phyloP scores from a whole-genome alignment of 64 coral and sea anemone genomes.

The Orbicella faveolata region DNA sequence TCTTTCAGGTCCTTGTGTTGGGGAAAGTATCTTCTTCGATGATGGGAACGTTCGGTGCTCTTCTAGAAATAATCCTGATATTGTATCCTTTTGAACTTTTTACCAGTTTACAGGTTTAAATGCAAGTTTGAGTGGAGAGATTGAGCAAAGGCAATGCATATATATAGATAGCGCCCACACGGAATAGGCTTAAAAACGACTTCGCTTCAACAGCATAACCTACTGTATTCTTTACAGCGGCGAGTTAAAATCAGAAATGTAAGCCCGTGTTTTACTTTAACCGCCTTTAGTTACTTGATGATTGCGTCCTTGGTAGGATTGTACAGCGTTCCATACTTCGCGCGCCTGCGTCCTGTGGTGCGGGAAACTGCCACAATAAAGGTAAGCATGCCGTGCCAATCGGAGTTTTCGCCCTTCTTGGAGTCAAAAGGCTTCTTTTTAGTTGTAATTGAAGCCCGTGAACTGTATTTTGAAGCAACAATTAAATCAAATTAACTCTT shows the following conservation, averaged over 20 bases:
- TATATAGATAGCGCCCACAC: too few species aligned
- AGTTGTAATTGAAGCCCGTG: too few species aligned
- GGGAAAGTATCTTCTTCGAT: conserved; percentile 93
- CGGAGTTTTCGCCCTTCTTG: too few species aligned
- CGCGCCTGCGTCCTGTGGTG: conserved; percentile 64
- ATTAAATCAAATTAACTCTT: too few species aligned
- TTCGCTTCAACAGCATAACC: neutral
- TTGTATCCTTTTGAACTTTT: conserved; percentile 80
- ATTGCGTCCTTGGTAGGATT: conserved; percentile 91
- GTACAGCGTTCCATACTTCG: conserved; percentile 96
- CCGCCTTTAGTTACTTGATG: conserved; percentile 85
- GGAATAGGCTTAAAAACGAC: too few species aligned
- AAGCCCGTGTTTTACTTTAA: conserved; percentile 8
- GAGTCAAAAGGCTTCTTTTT: too few species aligned
- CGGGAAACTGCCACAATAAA: conserved; percentile 91
- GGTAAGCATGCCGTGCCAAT: conserved; percentile 26
- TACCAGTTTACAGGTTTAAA: too few species aligned
- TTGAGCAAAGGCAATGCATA: too few species aligned
- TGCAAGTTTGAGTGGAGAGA: too few species aligned
- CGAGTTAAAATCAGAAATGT: neutral
- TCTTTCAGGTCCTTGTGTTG: conserved; percentile 77
- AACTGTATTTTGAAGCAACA: too few species aligned
- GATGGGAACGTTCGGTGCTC: conserved; percentile 98
- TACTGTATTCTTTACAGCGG: neutral
- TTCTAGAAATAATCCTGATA: conserved; percentile 90